Percentiles rank a stretch among this genome's conserved stretches.
phyloP scores from a whole-genome alignment of 2,888 invertebrate species.

The Blera fallax region DNA sequence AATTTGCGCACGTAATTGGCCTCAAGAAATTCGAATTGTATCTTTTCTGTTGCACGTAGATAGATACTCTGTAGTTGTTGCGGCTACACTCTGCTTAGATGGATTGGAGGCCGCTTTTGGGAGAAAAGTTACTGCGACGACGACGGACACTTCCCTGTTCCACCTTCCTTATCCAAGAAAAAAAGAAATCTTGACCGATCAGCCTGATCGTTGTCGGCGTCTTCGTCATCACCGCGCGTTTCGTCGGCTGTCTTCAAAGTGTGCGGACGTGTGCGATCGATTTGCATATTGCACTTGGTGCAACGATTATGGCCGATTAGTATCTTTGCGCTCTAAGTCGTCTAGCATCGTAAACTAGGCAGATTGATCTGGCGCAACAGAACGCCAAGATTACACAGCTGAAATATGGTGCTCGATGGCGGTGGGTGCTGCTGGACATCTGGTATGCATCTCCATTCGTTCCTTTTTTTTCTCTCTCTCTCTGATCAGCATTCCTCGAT shows the following conservation, averaged over 20 bases:
- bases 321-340: conserved; percentile 65
- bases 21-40: conserved; percentile 73
- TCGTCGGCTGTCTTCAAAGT: conserved; percentile 67
- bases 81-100: conserved; percentile 52
- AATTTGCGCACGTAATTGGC: conserved; percentile 73
- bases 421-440: conserved; percentile 66
- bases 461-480: not conserved
- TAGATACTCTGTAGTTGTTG: conserved; percentile 32
- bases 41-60: conserved; percentile 60
- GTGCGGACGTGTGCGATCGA: conserved; percentile 72
- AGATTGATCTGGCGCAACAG: conserved; percentile 62
- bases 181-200: conserved; percentile 51
- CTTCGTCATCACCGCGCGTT: conserved; percentile 26
- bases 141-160: conserved; percentile 19
- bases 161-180: conserved; percentile 7
- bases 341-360: conserved; percentile 68
- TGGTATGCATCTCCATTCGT: conserved; percentile 23
- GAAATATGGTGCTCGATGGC: not conserved
- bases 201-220: conserved; percentile 56
- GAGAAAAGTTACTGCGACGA: conserved; percentile 30
- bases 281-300: conserved; percentile 71
- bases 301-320: conserved; percentile 72
- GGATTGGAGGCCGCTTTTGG: conserved; percentile 58
- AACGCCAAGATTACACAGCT: conserved; percentile 29
- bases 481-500: conserved; percentile 45